phyloP scores from a whole-genome alignment of 2,888 invertebrate species.

The Cheilosia impressa region DNA sequence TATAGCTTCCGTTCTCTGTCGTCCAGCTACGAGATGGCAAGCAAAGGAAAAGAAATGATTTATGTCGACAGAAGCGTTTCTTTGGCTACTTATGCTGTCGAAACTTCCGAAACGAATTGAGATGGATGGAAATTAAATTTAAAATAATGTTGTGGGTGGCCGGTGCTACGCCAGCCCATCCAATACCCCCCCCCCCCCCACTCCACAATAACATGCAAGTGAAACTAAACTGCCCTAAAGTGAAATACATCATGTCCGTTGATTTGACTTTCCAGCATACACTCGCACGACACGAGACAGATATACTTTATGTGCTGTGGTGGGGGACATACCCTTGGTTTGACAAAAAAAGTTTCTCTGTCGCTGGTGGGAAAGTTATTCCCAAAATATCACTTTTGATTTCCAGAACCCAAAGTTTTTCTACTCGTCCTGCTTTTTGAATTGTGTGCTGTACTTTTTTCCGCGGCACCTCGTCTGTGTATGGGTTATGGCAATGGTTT shows the following conservation, averaged over 20 bases:
- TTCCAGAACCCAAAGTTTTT: conserved; percentile 42
- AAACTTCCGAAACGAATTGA: conserved; percentile 78
- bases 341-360: conserved; percentile 1
- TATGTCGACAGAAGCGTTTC: conserved; percentile 62
- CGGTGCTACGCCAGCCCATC: conserved; percentile 65
- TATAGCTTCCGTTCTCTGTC: conserved; percentile 35
- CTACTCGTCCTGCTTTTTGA: conserved; percentile 17
- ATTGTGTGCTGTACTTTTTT: not conserved
- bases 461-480: not conserved
- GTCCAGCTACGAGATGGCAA: conserved; percentile 9
- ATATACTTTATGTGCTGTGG: not conserved
- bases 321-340: not conserved
- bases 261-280: conserved; percentile 4
- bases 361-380: conserved; percentile 2
- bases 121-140: conserved; percentile 79
- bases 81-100: conserved; percentile 79
- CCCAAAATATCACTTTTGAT: conserved; percentile 58
- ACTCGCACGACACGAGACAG: not conserved
- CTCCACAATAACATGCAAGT: conserved; percentile 34
- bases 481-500: not conserved
- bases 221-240: conserved; percentile 18
- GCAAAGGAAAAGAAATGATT: conserved; percentile 50
- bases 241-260: conserved; percentile 27
- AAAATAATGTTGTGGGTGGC: conserved; percentile 79
- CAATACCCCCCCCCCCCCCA: not conserved